phyloP scores from a whole-genome alignment of 1,140 invertebrate species.

The Amphibalanus amphitrite region DNA sequence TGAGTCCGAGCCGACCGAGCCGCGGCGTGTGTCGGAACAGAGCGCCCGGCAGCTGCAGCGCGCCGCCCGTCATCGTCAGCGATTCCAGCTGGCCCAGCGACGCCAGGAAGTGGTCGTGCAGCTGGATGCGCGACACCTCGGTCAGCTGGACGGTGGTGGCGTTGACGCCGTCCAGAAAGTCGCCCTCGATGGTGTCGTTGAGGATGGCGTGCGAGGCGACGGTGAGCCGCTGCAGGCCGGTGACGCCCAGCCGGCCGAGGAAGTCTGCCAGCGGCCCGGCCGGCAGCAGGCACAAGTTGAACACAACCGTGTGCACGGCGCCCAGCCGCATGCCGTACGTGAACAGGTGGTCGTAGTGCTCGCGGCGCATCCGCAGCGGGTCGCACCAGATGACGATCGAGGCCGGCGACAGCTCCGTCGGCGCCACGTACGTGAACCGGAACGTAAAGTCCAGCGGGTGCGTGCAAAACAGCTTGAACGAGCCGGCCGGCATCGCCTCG shows the following conservation, averaged over 20 bases:
- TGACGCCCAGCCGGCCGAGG: neutral
- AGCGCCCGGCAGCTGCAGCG: neutral
- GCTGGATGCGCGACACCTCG: neutral
- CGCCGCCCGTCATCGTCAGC: neutral
- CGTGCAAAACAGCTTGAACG: neutral
- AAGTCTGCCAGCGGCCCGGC: neutral
- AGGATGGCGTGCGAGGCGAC: neutral
- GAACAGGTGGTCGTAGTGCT: neutral
- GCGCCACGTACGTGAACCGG: neutral
- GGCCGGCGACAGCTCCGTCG: neutral
- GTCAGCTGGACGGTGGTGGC: neutral
- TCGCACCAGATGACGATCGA: neutral
- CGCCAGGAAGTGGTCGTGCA: neutral
- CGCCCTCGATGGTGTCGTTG: neutral
- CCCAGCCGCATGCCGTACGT: neutral
- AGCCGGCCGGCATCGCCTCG: neutral
- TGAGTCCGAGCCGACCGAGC: neutral
- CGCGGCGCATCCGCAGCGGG: neutral
- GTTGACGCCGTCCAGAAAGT: neutral
- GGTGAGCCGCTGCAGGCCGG: neutral
- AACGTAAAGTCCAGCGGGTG: neutral
- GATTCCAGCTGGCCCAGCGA: neutral
- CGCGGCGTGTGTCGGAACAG: neutral
- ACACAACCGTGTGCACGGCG: neutral
- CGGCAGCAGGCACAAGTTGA: neutral